phyloP scores from a whole-genome alignment of 1,140 invertebrate species.

The Ips typographus region DNA sequence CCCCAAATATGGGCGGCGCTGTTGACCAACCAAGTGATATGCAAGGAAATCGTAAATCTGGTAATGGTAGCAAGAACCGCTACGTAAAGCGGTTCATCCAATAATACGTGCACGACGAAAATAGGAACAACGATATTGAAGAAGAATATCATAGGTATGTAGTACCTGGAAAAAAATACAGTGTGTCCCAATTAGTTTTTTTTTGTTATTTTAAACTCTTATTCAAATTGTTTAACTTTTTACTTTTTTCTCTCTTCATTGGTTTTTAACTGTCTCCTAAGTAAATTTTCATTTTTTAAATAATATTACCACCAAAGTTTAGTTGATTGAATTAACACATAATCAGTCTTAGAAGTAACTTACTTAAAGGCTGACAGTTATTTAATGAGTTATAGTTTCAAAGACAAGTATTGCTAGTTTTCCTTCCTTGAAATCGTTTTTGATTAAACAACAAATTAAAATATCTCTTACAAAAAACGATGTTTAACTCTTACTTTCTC shows the following conservation, averaged over 20 bases:
- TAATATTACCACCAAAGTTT: background rate
- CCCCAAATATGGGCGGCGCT: slow-evolving; percentile 77
- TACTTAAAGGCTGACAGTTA: too few relatives aligned
- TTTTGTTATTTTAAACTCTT: background rate
- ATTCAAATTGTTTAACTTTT: background rate
- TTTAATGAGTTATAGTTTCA: too few relatives aligned
- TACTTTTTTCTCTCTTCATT: background rate
- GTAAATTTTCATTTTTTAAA: background rate
- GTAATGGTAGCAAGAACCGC: slow-evolving; percentile 59
- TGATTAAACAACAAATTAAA: background rate
- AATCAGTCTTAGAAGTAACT: too few relatives aligned
- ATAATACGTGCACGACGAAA: slow-evolving; percentile 64
- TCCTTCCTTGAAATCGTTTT: too few relatives aligned
- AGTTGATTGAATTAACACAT: background rate
- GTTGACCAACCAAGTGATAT: slow-evolving; percentile 79
- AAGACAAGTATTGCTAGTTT: too few relatives aligned
- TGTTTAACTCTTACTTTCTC: slow-evolving; percentile 53
- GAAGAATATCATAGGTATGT: slow-evolving; percentile 67
- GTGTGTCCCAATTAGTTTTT: background rate
- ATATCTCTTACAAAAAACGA: background rate
- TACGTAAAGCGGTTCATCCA: slow-evolving; percentile 57
- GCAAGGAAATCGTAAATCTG: slow-evolving; percentile 64
- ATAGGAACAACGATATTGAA: slow-evolving; percentile 75
- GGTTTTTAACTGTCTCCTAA: background rate
- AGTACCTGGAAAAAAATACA: slow-evolving; percentile 59